Evolutionary conservation across 2,888 invertebrate species (phyloP).

Genomic region (Alitta virens): DNA sequence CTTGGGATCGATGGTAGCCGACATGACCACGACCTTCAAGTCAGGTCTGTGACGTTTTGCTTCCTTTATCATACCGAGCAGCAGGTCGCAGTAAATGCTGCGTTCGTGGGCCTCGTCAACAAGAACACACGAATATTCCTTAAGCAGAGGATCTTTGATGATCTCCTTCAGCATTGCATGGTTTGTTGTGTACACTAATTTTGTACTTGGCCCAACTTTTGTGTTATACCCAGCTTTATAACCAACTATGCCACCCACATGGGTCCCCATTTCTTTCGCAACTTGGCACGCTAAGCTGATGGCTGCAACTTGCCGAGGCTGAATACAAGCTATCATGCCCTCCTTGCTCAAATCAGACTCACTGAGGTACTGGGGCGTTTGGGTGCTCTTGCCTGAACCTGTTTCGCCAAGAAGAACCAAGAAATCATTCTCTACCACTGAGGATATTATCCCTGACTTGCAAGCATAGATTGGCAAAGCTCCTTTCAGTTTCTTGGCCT

Average conservation of each 20-base stretch:
- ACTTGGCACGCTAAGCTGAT: constrained; percentile 51
- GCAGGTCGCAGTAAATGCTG: constrained; percentile 53
- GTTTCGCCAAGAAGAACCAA: constrained; percentile 52
- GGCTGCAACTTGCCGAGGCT: constrained; percentile 57
- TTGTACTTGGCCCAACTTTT: constrained; percentile 32
- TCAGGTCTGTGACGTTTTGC: constrained; percentile 39
- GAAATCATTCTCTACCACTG: constrained; percentile 21
- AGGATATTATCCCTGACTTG: constrained; percentile 36
- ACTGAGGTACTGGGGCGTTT: constrained; percentile 52
- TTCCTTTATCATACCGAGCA: constrained; percentile 52
- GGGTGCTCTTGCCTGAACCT: constrained; percentile 57
- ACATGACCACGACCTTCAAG: constrained; percentile 51
- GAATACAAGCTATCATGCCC: constrained; percentile 51
- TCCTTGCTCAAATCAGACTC: constrained; percentile 37
- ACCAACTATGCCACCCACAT: constrained; percentile 44
- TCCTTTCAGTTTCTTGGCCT: constrained; percentile 33
- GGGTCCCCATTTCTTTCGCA: constrained; percentile 43
- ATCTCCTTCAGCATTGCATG: constrained; percentile 52
- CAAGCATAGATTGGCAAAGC: constrained; percentile 50
- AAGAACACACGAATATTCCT: constrained; percentile 41
- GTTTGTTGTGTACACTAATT: constrained; percentile 53
- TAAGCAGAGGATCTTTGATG: constrained; percentile 38
- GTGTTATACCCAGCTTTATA: constrained; percentile 45
- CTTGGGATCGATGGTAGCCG: constrained; percentile 54
- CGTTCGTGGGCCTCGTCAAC: constrained; percentile 58